A percentile compares a stretch with the other conserved stretches of the same genome.
Conservation (phyloP, 2,113 vertebrate species). For the Oplegnathus fasciatus region DNA sequence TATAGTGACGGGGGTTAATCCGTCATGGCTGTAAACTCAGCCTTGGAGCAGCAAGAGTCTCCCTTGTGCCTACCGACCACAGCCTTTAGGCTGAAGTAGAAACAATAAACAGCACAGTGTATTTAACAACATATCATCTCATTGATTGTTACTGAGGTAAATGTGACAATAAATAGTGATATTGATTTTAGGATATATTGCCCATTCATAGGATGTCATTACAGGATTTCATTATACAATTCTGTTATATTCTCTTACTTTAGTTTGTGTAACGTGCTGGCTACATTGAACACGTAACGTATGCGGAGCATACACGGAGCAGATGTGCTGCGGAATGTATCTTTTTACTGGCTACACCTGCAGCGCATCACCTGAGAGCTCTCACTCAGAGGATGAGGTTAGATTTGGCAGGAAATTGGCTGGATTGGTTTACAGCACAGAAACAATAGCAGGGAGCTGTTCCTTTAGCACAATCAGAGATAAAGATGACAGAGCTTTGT, state of each 20-base stretch:
- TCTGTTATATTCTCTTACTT: neutral
- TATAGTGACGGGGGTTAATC: neutral
- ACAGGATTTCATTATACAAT: neutral
- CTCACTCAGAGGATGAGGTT: too few species aligned
- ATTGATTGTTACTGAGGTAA: neutral
- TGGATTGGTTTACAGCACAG: neutral
- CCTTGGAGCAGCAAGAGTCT: neutral
- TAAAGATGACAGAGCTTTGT: neutral
- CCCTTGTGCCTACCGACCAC: neutral
- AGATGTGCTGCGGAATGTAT: too few species aligned
- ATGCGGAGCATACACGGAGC: too few species aligned
- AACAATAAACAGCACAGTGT: neutral
- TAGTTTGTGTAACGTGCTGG: too few species aligned
- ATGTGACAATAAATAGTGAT: neutral
- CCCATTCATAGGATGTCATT: neutral
- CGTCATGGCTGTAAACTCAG: neutral
- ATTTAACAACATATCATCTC: too few species aligned
- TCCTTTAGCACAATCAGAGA: neutral
- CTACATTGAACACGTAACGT: too few species aligned
- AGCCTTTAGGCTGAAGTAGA: neutral
- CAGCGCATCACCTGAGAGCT: too few species aligned
- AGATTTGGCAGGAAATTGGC: conserved; percentile 6
- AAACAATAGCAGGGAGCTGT: neutral
- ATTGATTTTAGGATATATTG: neutral
- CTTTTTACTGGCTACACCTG: too few species aligned